These are phyloP conservation scores for Hoplostethus mediterraneus DNA, from an alignment of 2,797 vertebrate genomes.

Conservation along the genomic window DNA sequence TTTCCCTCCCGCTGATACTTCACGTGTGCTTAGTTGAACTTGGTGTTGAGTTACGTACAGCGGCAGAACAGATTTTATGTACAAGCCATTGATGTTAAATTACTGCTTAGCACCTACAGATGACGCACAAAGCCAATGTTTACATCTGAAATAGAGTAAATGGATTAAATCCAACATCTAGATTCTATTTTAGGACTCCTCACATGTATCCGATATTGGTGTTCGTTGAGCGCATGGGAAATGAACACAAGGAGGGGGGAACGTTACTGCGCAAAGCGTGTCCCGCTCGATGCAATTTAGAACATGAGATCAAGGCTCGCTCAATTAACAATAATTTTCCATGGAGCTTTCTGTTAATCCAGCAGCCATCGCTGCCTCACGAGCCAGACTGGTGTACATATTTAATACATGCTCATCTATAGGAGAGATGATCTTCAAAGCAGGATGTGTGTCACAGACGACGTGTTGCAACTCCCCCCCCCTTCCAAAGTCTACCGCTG, in stretches of 20 bases:
- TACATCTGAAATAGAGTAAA: constrained; percentile 16
- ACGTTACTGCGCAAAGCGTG: constrained; percentile 4
- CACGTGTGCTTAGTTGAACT: not conserved
- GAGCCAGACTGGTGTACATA: constrained; percentile 52
- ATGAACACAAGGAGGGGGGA: constrained; percentile 24
- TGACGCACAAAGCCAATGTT: not conserved
- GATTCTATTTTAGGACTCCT: constrained; percentile 11
- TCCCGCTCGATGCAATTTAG: constrained; percentile 42
- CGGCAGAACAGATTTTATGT: not conserved
- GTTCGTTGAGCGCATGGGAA: constrained; percentile 36
- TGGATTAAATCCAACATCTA: constrained; percentile 41
- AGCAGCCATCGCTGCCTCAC: constrained; percentile 24
- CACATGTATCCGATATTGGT: constrained; percentile 22
- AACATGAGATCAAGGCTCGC: constrained; percentile 63
- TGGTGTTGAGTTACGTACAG: not conserved
- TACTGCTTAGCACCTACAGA: not conserved
- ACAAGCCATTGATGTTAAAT: constrained; percentile 3
- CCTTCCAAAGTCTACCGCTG: constrained; percentile 34
- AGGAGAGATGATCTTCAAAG: constrained; percentile 55
- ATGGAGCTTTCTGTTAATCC: constrained; percentile 67
- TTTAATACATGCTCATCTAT: constrained; percentile 48
- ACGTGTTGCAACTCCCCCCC: constrained; percentile 32
- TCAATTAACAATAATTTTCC: constrained; percentile 71
- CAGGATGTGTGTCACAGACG: constrained; percentile 41
- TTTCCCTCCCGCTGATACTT: not conserved